Evolutionary conservation across 2,888 invertebrate species (phyloP).

Genomic region (Stegophylla sp.): DNA sequence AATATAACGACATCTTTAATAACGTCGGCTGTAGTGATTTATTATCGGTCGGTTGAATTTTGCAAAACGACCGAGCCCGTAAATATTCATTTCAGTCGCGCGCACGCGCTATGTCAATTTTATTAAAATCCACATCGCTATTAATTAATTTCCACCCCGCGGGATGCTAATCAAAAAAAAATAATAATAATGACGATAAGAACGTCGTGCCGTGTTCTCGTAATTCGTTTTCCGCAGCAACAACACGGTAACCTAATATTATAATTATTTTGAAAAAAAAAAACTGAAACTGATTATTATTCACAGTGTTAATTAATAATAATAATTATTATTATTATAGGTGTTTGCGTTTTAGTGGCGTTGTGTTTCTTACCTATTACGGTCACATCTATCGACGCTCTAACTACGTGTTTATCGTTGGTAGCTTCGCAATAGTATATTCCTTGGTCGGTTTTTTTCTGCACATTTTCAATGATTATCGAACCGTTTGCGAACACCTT

Average conservation of each 20-base stretch:
- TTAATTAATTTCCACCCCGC: background rate
- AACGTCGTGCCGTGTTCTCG: background rate
- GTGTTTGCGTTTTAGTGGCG: background rate
- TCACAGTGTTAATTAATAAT: background rate
- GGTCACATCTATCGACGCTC: constrained; percentile 64
- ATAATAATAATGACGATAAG: background rate
- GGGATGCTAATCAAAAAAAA: background rate
- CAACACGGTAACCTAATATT: background rate
- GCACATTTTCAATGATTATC: constrained; percentile 66
- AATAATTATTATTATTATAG: background rate
- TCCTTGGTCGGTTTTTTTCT: constrained; percentile 66
- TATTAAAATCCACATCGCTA: background rate
- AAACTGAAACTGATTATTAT: background rate
- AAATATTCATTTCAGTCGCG: background rate
- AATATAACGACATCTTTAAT: background rate
- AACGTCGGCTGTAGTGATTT: background rate
- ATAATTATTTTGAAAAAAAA: background rate
- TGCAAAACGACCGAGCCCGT: background rate
- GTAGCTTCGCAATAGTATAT: constrained; percentile 67
- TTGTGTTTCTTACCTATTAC: constrained; percentile 63
- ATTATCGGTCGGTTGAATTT: constrained; percentile 16
- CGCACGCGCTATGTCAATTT: background rate
- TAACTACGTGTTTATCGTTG: constrained; percentile 65
- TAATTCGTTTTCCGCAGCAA: background rate
- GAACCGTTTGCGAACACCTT: constrained; percentile 66